Percentiles rank a stretch among this genome's conserved stretches.
Evolutionary conservation across 2,797 vertebrate genomes (phyloP).

Genomic region (Hylomyscus alleni): DNA sequence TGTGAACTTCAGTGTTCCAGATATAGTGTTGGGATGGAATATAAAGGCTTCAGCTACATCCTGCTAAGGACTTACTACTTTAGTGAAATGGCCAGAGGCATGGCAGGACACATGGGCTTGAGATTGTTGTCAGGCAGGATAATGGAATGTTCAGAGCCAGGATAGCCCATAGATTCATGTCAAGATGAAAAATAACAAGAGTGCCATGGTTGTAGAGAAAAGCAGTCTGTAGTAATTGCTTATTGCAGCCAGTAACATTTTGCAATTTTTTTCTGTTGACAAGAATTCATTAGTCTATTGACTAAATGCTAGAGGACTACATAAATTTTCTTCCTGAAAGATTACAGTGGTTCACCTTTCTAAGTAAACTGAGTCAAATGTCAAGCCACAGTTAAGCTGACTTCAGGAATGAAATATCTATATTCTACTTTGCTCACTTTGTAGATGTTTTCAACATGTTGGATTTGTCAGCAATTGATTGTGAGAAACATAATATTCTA

Average conservation of each 20-base stretch:
- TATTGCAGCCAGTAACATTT: neutral
- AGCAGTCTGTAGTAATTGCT: neutral
- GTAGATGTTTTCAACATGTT: neutral
- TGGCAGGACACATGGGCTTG: neutral
- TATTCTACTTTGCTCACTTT: neutral
- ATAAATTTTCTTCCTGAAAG: neutral
- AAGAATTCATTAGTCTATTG: neutral
- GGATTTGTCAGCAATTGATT: neutral
- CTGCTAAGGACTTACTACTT: neutral
- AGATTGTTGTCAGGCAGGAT: neutral
- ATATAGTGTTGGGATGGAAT: neutral
- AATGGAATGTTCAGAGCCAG: neutral
- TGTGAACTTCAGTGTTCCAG: neutral
- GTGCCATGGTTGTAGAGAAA: conserved; percentile 11
- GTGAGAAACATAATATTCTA: neutral
- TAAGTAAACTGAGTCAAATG: neutral
- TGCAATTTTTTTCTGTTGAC: neutral
- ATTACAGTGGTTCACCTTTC: neutral
- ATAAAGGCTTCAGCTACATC: neutral
- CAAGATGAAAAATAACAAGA: conserved; percentile 38
- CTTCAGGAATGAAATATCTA: neutral
- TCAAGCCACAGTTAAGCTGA: no score
- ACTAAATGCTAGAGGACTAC: neutral
- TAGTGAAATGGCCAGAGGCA: neutral
- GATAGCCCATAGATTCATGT: conserved; percentile 45